phyloP scores from a whole-genome alignment of 2,113 vertebrate species.

The Pogona vitticeps region DNA sequence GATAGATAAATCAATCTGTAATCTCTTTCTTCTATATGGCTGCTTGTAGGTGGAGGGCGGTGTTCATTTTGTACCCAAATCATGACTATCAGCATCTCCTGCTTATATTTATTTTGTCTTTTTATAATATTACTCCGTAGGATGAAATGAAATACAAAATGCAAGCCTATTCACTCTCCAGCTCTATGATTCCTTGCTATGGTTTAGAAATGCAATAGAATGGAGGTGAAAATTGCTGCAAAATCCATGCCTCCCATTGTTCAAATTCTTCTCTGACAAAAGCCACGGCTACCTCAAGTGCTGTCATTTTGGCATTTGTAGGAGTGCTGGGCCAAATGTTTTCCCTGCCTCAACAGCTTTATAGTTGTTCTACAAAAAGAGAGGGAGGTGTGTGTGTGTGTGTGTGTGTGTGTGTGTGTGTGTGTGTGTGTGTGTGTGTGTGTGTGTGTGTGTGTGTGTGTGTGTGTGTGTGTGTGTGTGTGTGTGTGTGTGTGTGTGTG shows the following conservation, averaged over 20 bases:
- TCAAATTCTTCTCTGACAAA: background rate
- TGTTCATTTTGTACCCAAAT: constrained; percentile 54
- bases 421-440: too few relatives aligned
- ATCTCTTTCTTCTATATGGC: constrained; percentile 24
- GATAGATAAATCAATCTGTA: constrained; percentile 28
- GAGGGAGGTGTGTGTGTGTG: background rate
- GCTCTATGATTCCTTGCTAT: background rate
- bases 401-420: too few relatives aligned
- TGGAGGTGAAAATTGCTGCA: constrained; percentile 2
- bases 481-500: too few relatives aligned
- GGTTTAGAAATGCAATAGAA: background rate
- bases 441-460: too few relatives aligned
- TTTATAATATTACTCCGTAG: constrained; percentile 22
- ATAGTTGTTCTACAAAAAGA: too few relatives aligned
- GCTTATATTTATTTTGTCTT: constrained; percentile 10
- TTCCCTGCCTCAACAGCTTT: background rate
- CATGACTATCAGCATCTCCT: constrained; percentile 55
- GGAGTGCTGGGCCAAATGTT: background rate
- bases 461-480: too few relatives aligned
- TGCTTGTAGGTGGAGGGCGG: constrained; percentile 46
- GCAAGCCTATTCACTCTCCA: constrained; percentile 4
- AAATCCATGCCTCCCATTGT: background rate
- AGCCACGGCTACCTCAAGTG: background rate
- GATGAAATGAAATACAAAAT: constrained; percentile 8
- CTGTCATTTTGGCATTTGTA: background rate